phyloP scores from a whole-genome alignment of 2,888 invertebrate genomes.

The Zootermopsis nevadensis region DNA sequence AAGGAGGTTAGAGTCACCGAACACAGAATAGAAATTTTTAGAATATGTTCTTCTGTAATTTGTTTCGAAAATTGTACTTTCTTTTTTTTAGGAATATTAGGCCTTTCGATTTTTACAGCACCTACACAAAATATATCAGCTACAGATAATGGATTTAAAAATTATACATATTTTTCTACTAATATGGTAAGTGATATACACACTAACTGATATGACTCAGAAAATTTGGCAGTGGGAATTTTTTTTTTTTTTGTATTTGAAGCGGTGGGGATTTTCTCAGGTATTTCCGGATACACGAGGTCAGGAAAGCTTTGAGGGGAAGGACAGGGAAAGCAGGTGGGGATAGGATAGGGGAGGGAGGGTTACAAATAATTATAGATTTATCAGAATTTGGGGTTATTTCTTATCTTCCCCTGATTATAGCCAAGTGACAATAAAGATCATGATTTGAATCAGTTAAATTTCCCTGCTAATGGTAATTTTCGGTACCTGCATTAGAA shows the following conservation, averaged over 20 bases:
- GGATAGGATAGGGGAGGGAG: not conserved
- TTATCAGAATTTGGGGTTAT: not conserved
- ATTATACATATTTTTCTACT: not conserved
- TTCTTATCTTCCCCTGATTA: not conserved
- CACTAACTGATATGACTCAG: not conserved
- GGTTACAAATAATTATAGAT: not conserved
- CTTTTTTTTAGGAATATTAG: slow-evolving; percentile 8
- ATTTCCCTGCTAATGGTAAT: not conserved
- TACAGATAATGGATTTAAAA: not conserved
- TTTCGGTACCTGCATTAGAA: not conserved
- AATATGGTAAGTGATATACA: not conserved
- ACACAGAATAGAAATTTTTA: not conserved
- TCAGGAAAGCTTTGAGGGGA: not conserved
- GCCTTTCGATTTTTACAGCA: not conserved
- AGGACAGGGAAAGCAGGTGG: not conserved
- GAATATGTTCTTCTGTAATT: not conserved
- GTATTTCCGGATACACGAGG: not conserved
- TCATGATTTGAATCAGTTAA: not conserved
- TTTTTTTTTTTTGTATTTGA: not conserved
- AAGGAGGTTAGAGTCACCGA: not conserved
- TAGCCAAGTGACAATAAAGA: not conserved
- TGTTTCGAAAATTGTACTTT: not conserved
- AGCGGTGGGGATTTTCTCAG: not conserved
- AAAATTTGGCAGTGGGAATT: not conserved
- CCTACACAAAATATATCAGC: not conserved